Evolutionary conservation across 2,797 vertebrate species (phyloP).

Genomic region (Acanthurus leucopareius): DNA sequence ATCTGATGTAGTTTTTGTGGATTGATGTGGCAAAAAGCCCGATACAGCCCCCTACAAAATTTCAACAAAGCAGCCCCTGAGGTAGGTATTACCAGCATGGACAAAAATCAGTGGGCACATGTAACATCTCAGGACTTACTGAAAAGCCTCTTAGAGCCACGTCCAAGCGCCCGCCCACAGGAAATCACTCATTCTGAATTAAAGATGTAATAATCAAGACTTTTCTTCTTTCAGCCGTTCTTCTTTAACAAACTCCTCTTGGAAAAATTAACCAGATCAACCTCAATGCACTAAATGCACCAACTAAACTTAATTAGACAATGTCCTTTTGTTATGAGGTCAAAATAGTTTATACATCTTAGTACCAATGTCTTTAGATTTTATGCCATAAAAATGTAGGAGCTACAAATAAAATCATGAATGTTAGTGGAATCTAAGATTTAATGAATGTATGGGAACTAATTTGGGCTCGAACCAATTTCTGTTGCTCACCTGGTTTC

Average conservation of each 20-base stretch:
- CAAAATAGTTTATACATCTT: conserved; percentile 2
- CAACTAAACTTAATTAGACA: conserved; percentile 40
- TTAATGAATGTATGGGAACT: not conserved
- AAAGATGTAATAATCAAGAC: too few species aligned
- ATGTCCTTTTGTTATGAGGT: conserved; percentile 25
- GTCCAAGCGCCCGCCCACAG: too few species aligned
- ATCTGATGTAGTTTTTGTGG: too few species aligned
- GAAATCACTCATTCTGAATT: too few species aligned
- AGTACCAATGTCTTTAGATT: conserved; percentile 2
- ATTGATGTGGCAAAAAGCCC: too few species aligned
- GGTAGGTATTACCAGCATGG: too few species aligned
- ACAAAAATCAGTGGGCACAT: too few species aligned
- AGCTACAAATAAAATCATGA: not conserved
- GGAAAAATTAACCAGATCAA: conserved; percentile 18
- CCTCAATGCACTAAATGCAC: not conserved
- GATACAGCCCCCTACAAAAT: too few species aligned
- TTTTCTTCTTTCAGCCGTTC: too few species aligned
- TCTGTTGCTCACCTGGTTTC: not conserved
- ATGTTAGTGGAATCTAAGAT: not conserved
- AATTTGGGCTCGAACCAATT: not conserved
- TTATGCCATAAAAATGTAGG: not conserved
- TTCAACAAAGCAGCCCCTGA: too few species aligned
- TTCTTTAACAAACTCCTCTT: conserved; percentile 25
- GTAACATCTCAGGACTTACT: too few species aligned
- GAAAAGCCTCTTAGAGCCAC: too few species aligned